Base-by-base conservation (phyloP, 2,888 invertebrate genomes). In the Meta bourneti region DNA sequence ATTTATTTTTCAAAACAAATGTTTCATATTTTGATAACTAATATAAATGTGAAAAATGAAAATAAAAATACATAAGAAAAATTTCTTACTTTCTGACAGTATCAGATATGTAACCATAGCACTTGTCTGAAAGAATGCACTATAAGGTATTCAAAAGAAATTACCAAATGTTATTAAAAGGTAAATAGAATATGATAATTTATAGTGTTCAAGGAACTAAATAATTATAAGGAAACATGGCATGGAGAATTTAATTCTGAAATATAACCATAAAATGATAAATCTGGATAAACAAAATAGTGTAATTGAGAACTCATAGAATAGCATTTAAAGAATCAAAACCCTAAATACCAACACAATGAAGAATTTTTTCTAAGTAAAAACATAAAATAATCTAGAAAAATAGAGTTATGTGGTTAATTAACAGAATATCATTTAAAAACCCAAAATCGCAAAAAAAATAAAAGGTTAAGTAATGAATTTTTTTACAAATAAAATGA, bases 101-200 rank as follows among this genome's bases (percentile, higher is more conserved):
- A 95, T 98, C 98, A 92, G 97, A 96, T 94, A 97, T 95, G 0
- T 97, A 97, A 72, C 98, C 98, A 95, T 98, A 98, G 93, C 97
- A 96, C 94, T 97, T 97, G 94, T 98, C 98, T 95, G 97, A 96
- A 93, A 97, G 95, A 8, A 97, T 96, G 94, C 97, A 97, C 96
- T 97, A 95, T 93, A 96, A 96, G 94, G n/a, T n/a, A n/a, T 93
- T 94, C 93, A 93, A 93, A 91, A 69, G 61, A n/a, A n/a, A 52
- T 52, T 7, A 48, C 19, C 61, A 52, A n/a, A n/a, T n/a, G n/a
- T n/a, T n/a, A n/a, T n/a, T n/a, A n/a, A n/a, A 92, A 19, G 54
- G 69, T 5, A 78, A 13, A n/a, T 16, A 16, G 19, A 16, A 78
- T 51, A 51, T 78, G 16, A 34, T 9, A 77, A 48, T 11, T 13